These are phyloP conservation scores for Agrilus cyanescens DNA, from an alignment of 2,888 invertebrate genomes.

Conservation along the genomic window DNA sequence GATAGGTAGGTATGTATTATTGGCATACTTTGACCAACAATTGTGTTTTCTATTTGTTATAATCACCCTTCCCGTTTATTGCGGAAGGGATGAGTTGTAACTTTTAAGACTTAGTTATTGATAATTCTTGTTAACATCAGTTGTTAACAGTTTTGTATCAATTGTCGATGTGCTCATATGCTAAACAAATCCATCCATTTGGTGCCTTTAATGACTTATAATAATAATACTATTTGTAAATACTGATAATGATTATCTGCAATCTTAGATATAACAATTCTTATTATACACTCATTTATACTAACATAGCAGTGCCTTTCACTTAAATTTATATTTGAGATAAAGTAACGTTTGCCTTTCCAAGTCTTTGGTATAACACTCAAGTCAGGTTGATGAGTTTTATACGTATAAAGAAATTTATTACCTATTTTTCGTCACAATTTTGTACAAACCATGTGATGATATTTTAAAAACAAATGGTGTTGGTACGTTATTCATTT, in stretches of 20 bases:
- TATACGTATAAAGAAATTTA: constrained; percentile 10
- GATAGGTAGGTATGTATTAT: constrained; percentile 6
- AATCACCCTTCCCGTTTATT: too few species aligned
- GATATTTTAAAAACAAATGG: constrained; percentile 6
- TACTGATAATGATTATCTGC: constrained; percentile 25
- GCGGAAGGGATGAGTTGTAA: constrained; percentile 8
- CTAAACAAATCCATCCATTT: constrained; percentile 36
- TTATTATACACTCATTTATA: constrained; percentile 20
- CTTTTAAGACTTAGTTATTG: constrained; percentile 5
- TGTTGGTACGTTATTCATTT: constrained; percentile 15
- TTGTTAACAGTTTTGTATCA: constrained; percentile 9
- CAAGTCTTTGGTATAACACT: not conserved
- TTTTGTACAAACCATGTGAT: too few species aligned
- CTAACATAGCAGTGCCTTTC: constrained; percentile 27
- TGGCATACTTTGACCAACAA: constrained; percentile 4
- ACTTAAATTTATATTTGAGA: constrained; percentile 4
- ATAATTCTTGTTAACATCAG: constrained; percentile 10
- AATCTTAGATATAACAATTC: constrained; percentile 12
- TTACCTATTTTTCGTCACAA: constrained; percentile 3
- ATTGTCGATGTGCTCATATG: constrained; percentile 29
- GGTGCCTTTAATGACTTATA: constrained; percentile 31
- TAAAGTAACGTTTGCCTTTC: not conserved
- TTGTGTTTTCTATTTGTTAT: not conserved
- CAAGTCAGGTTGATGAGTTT: constrained; percentile 2
- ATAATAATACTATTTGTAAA: constrained; percentile 19